These are phyloP conservation scores for Loxodonta africana DNA, from an alignment of 2,113 vertebrate species.

Conservation along the genomic window DNA sequence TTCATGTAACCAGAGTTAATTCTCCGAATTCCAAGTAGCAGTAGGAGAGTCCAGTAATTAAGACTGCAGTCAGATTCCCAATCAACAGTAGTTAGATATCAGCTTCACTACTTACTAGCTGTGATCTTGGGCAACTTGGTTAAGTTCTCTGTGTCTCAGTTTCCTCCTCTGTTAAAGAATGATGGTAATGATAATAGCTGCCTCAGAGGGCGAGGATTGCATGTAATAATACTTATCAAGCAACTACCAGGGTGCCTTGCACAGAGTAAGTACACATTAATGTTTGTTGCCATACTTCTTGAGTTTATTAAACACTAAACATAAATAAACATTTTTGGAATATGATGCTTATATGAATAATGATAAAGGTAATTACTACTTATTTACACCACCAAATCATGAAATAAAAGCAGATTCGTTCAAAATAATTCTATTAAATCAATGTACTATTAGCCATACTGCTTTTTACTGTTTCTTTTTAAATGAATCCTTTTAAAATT, in stretches of 20 bases:
- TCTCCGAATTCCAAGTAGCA: background rate
- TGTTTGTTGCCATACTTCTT: slow-evolving; percentile 29
- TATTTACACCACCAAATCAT: background rate
- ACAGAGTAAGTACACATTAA: background rate
- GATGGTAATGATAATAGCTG: background rate
- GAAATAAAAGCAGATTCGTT: background rate
- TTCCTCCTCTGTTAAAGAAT: background rate
- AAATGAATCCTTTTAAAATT: slow-evolving; percentile 11
- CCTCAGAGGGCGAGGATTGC: background rate
- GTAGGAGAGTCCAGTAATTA: background rate
- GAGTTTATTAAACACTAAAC: slow-evolving; percentile 9
- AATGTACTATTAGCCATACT: background rate
- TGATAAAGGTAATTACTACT: slow-evolving; percentile 14
- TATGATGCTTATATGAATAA: background rate
- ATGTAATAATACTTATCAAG: background rate
- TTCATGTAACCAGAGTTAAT: background rate
- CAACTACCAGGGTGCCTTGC: background rate
- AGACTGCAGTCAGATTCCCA: background rate
- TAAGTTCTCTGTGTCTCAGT: background rate
- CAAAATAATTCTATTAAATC: background rate
- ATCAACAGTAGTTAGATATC: background rate
- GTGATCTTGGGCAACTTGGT: background rate
- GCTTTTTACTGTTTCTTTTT: background rate
- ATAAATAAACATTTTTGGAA: background rate
- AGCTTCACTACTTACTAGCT: background rate